phyloP scores from a whole-genome alignment of 2,797 vertebrate species.

The Cebuella pygmaea region DNA sequence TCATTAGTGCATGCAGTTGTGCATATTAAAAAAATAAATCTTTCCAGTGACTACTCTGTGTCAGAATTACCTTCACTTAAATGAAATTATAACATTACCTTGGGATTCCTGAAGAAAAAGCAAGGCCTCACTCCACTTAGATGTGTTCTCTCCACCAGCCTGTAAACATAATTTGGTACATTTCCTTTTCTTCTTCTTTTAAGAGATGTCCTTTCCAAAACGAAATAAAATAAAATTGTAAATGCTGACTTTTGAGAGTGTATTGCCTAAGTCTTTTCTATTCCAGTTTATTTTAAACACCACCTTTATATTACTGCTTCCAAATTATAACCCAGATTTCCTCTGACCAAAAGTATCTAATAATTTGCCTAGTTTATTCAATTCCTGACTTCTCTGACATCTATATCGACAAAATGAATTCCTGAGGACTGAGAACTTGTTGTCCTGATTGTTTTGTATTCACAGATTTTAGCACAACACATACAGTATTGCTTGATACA shows the following conservation, averaged over 20 bases:
- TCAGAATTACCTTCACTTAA: slow-evolving; percentile 71
- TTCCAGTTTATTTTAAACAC: neutral
- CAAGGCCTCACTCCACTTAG: neutral
- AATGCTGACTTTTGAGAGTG: neutral
- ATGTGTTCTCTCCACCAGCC: neutral
- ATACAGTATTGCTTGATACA: neutral
- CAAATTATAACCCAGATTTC: neutral
- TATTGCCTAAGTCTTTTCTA: neutral
- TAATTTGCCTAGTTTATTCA: neutral
- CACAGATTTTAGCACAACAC: neutral
- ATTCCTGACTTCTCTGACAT: neutral
- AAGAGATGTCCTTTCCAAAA: neutral
- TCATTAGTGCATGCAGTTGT: slow-evolving; percentile 66
- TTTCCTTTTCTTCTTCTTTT: slow-evolving; percentile 1
- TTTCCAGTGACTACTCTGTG: slow-evolving; percentile 64
- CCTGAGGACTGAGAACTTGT: neutral
- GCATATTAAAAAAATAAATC: slow-evolving; percentile 78
- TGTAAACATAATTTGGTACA: neutral
- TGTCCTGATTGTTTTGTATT: neutral
- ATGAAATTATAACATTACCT: slow-evolving; percentile 65
- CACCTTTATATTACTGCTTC: neutral
- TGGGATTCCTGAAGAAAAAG: neutral
- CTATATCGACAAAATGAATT: neutral
- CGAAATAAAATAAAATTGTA: slow-evolving; percentile 8
- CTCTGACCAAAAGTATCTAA: neutral